Conservation (phyloP, 2,113 vertebrate genomes). For the Notarius lentiginosus region DNA sequence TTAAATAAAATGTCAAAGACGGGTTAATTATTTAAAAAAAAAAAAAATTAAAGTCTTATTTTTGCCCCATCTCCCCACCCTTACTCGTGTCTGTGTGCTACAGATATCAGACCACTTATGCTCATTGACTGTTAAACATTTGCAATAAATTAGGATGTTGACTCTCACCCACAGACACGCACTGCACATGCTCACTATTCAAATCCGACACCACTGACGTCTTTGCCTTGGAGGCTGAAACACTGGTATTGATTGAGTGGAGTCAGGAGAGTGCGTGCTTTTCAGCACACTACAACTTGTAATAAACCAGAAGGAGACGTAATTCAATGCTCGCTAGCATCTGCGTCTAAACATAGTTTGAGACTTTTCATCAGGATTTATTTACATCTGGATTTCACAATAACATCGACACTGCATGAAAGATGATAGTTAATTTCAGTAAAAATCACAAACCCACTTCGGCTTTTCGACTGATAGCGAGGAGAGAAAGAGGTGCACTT, state of each 20-base stretch:
- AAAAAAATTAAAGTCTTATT: background rate
- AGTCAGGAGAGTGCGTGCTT: background rate
- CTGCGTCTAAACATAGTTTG: background rate
- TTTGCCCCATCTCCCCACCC: background rate
- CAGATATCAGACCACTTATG: background rate
- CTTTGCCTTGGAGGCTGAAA: background rate
- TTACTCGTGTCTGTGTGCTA: background rate
- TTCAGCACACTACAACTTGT: background rate
- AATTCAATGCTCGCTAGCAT: background rate
- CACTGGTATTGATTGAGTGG: background rate
- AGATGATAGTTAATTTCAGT: background rate
- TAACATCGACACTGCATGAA: background rate
- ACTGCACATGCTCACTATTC: background rate
- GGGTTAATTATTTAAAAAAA: no score
- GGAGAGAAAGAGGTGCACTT: conserved; percentile 41
- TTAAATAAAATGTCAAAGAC: background rate
- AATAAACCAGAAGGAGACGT: background rate
- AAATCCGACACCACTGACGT: background rate
- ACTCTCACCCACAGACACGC: background rate
- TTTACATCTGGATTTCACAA: background rate
- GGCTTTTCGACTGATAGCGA: background rate
- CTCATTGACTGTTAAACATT: background rate
- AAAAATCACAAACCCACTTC: background rate
- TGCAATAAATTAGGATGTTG: background rate
- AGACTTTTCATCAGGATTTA: background rate